These are phyloP conservation scores for Tapera naevia DNA, from an alignment of 2,797 vertebrate genomes.

Conservation along the genomic window DNA sequence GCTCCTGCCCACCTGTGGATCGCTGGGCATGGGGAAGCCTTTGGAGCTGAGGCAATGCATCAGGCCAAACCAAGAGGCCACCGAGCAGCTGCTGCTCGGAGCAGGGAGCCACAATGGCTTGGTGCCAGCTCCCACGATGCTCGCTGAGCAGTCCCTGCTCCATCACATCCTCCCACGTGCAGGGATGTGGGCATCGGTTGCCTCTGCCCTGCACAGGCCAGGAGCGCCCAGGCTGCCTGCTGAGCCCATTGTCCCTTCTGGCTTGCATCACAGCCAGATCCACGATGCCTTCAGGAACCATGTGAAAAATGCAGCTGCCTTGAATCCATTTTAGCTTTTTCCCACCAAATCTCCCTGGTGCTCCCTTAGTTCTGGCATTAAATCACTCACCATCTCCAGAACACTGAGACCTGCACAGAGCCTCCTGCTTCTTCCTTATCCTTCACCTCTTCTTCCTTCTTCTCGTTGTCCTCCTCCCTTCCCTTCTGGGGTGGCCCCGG, in stretches of 20 bases:
- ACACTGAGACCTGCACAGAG: not conserved
- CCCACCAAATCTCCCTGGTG: not conserved
- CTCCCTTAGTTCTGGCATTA: not conserved
- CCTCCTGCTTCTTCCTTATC: not conserved
- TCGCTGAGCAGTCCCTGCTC: not conserved
- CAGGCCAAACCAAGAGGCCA: not conserved
- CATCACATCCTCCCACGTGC: accelerated
- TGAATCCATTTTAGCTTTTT: not conserved
- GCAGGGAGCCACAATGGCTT: accelerated
- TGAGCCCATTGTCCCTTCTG: not conserved
- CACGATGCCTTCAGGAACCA: not conserved
- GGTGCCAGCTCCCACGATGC: accelerated
- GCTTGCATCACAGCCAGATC: not conserved
- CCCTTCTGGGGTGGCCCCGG: not conserved
- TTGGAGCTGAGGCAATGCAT: accelerated
- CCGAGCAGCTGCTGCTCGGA: accelerated
- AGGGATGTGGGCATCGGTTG: not conserved
- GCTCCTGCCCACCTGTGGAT: not conserved
- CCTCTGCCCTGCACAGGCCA: not conserved
- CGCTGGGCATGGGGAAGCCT: accelerated
- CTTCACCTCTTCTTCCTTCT: not conserved
- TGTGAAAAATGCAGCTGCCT: accelerated
- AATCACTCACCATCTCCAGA: slow-evolving; percentile 28
- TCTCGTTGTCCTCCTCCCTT: not conserved
- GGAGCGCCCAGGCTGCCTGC: not conserved